Conservation (phyloP, 2,797 vertebrate genomes). For the Chelon labrosus region DNA sequence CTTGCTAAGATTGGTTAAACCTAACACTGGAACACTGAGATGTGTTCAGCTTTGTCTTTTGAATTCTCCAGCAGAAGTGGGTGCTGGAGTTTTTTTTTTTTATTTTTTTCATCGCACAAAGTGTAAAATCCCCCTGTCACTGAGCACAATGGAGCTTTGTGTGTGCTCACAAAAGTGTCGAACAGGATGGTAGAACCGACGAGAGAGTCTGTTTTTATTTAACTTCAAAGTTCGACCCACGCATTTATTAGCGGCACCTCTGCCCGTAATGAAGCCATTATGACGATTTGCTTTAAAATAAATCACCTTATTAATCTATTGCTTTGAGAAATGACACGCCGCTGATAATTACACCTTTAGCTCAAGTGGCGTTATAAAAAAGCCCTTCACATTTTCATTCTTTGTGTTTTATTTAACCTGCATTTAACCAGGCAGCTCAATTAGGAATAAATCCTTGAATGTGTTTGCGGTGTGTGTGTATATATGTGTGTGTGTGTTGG, state of each 20-base stretch:
- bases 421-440: conserved; percentile 67
- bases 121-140: conserved; percentile 26
- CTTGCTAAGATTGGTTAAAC: neutral
- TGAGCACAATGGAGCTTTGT: conserved; percentile 45
- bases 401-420: conserved; percentile 63
- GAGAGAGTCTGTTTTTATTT: conserved; percentile 31
- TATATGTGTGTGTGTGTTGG: conserved; percentile 23
- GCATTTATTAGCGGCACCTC: conserved; percentile 20
- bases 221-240: conserved; percentile 19
- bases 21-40: conserved; percentile 2
- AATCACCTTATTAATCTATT: conserved; percentile 40
- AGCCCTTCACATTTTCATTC: conserved; percentile 33
- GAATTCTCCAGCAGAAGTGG: conserved; percentile 2
- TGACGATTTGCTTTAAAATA: conserved; percentile 32
- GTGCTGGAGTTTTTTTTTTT: conserved; percentile 6
- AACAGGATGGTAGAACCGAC: neutral
- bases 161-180: conserved; percentile 17
- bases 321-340: conserved; percentile 22
- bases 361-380: conserved; percentile 35
- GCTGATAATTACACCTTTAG: conserved; percentile 43
- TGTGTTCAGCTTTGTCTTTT: conserved; percentile 13
- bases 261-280: conserved; percentile 33
- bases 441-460: conserved; percentile 57
- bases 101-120: conserved; percentile 14
- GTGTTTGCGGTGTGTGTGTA: neutral